Base-by-base conservation (phyloP, 2,888 invertebrate species). In the Apoderus coryli region DNA sequence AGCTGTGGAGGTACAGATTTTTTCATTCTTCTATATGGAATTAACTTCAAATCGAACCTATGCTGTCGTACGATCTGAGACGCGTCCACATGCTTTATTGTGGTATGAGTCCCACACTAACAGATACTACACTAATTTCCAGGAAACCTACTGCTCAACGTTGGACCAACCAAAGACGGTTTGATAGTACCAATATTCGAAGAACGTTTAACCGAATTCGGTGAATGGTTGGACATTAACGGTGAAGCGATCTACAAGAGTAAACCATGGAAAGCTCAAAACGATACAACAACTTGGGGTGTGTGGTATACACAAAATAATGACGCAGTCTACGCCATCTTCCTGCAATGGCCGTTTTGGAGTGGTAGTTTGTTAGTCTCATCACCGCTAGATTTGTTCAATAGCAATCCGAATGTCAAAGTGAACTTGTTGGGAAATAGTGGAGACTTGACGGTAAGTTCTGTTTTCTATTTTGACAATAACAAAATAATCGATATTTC, bases 111-210 rank as follows among this genome's bases (percentile, higher is more conserved):
- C n/a, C n/a, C n/a, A n/a, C n/a, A n/a, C n/a, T n/a, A n/a, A n/a
- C n/a, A n/a, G n/a, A n/a, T n/a, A n/a, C n/a, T n/a, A n/a, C n/a
- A n/a, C n/a, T n/a, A n/a, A n/a, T n/a, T n/a, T n/a, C n/a, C 45
- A 72, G 79, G 79, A 1, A 86, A 86, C 50, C 62, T 76, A 10
- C 54, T 85, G 10, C 69, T 86, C 48, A 92, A 92, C 50, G 69
- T 90, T 4, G 90, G 92, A 0, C 90, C 92, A 10, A 85, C 88
- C 0, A 81, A 78, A 49, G 84, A 86, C 44, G 92, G 92, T 3
- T 75, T 74, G 4, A 89, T 93, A 39, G 56, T 68, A 3, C 81
- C 85, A 0, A 78, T 92, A 49, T 89, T 78, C 57, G 78, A 89
- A 61, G 88, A 92, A 50, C 67, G 90, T 25, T 61, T 92, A 1